A percentile compares a stretch with the other conserved stretches of the same genome.
These are phyloP conservation scores for Drosophila saltans DNA, from an alignment of 1,140 invertebrate species.

Conservation along the genomic window DNA sequence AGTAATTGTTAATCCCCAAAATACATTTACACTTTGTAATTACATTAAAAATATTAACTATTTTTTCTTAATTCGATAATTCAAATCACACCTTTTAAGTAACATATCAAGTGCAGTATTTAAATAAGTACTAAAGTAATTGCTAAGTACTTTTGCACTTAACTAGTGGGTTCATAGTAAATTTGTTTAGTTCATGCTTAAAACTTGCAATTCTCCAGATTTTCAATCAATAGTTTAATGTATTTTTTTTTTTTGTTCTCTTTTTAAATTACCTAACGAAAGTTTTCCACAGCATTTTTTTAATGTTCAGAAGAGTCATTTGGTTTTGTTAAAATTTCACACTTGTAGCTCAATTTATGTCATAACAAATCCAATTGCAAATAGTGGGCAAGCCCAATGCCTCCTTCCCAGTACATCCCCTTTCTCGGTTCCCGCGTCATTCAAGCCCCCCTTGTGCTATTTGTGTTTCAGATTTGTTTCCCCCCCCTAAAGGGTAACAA, in stretches of 20 bases:
- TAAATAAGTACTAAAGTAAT: no score
- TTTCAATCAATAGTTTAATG: not conserved
- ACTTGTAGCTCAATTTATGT: slow-evolving; percentile 51
- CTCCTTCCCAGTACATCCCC: slow-evolving; percentile 9
- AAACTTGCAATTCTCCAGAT: not conserved
- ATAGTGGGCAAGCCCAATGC: not conserved
- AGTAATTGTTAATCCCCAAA: no score
- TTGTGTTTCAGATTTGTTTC: no score
- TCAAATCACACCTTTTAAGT: no score
- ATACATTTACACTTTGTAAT: no score
- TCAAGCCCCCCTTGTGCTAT: not conserved
- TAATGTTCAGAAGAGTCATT: slow-evolving; percentile 24
- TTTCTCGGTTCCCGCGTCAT: not conserved
- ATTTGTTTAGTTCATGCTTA: not conserved
- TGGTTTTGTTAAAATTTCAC: slow-evolving; percentile 39
- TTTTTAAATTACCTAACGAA: slow-evolving; percentile 40
- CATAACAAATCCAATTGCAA: slow-evolving; percentile 33
- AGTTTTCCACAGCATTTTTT: slow-evolving; percentile 51
- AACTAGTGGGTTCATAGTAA: no score
- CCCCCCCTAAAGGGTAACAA: no score
- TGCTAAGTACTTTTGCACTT: no score
- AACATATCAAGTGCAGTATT: no score
- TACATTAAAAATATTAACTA: no score
- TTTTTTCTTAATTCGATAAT: no score
- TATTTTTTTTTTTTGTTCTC: not conserved